Percentiles rank a stretch among this genome's conserved stretches.
These are phyloP conservation scores for Cheilosia vulpina DNA, from an alignment of 2,888 invertebrate genomes.

Conservation along the genomic window DNA sequence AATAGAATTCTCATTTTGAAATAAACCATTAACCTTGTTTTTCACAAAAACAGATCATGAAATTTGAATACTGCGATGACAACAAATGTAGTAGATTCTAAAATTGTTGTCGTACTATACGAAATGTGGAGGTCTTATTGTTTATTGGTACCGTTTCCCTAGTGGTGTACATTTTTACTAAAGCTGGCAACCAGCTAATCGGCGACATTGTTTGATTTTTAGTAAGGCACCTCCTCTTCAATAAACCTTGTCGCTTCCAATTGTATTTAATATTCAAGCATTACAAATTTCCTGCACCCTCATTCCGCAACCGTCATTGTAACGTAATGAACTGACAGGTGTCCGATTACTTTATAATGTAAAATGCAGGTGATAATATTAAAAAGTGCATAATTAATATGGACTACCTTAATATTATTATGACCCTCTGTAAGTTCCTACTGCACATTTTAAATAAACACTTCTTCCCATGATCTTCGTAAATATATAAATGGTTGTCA, in stretches of 20 bases:
- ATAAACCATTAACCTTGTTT: no score
- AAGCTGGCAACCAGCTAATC: accelerated
- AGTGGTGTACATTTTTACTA: accelerated
- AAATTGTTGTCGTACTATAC: no score
- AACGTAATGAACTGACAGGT: not conserved
- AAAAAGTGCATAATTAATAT: no score
- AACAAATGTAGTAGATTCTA: no score
- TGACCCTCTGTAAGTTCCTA: not conserved
- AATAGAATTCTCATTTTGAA: no score
- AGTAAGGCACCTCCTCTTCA: not conserved
- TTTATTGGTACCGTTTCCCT: no score
- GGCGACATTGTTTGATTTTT: no score
- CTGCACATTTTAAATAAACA: not conserved
- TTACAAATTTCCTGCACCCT: not conserved
- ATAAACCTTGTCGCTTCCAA: not conserved
- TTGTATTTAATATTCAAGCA: not conserved
- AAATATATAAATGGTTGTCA: not conserved
- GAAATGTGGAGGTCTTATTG: no score
- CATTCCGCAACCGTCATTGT: not conserved
- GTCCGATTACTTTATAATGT: not conserved
- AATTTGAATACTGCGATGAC: no score
- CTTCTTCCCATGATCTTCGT: slow-evolving; percentile 14
- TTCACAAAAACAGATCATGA: no score
- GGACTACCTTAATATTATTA: not conserved
- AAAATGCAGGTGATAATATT: no score